These are phyloP conservation scores for Drosophila cognata DNA, from an alignment of 2,888 invertebrate genomes.

Conservation along the genomic window DNA sequence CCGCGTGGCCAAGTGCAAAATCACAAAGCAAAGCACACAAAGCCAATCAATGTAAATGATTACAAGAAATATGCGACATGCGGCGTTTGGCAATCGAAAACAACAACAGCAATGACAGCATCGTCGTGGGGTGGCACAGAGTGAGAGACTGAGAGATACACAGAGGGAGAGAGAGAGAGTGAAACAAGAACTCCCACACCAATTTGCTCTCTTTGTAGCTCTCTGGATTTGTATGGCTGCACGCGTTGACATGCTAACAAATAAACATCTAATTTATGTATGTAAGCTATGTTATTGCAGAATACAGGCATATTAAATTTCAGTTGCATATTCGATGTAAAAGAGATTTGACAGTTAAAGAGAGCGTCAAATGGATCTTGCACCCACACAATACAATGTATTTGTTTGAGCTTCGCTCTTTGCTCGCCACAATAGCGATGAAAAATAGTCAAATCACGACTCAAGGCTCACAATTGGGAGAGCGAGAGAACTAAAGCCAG, in stretches of 20 bases:
- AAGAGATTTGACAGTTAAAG: not conserved
- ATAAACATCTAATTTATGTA: conserved; percentile 15
- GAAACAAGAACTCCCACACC: conserved; percentile 47
- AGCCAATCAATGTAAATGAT: conserved; percentile 63
- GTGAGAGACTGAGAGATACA: not conserved
- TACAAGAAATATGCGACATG: conserved; percentile 58
- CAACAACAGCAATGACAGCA: conserved; percentile 38
- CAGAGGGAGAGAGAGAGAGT: conserved; percentile 7
- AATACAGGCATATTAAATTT: conserved; percentile 9
- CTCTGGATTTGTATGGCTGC: conserved; percentile 48
- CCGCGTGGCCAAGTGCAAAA: conserved; percentile 63
- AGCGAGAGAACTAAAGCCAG: not conserved
- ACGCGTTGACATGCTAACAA: conserved; percentile 10
- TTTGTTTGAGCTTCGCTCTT: conserved; percentile 22
- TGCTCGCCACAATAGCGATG: conserved; percentile 8
- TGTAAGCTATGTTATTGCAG: not conserved
- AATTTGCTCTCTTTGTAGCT: conserved; percentile 31
- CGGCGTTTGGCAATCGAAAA: conserved; percentile 55
- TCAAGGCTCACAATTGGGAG: conserved; percentile 4
- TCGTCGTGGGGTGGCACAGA: conserved; percentile 36
- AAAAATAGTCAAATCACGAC: conserved; percentile 19
- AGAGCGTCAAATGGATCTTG: conserved; percentile 24
- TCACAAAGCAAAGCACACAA: conserved; percentile 64
- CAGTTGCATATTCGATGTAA: not conserved
- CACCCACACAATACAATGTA: conserved; percentile 5